Conservation (phyloP, 1,140 invertebrate species). For the Anastrepha obliqua region DNA sequence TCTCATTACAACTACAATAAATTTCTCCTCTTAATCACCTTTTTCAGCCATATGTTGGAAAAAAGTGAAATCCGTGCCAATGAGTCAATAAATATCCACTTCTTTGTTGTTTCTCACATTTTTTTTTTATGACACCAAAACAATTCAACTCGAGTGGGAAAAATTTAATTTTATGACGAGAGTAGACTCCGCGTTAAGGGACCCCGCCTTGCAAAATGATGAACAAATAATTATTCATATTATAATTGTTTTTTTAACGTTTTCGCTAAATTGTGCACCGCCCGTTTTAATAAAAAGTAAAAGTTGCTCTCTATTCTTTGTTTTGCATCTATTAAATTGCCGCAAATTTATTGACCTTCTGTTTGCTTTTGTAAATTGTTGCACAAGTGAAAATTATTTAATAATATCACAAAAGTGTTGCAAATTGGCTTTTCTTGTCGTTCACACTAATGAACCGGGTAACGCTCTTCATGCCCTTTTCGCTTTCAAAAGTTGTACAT, state of each 20-base stretch:
- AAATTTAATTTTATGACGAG: constrained; percentile 6
- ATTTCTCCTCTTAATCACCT: constrained; percentile 35
- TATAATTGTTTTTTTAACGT: too few relatives aligned
- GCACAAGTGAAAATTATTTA: constrained; percentile 37
- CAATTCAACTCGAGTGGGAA: neutral
- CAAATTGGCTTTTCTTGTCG: constrained; percentile 6
- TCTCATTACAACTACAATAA: constrained; percentile 1
- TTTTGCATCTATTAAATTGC: constrained; percentile 6
- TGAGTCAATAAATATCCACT: constrained; percentile 11
- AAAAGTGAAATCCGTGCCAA: constrained; percentile 26
- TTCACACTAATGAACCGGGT: neutral
- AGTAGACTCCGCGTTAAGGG: neutral
- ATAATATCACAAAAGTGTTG: constrained; percentile 22
- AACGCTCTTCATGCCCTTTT: neutral
- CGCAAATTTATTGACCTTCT: neutral
- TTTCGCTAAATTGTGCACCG: too few relatives aligned
- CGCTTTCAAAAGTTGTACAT: neutral
- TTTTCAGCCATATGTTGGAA: neutral
- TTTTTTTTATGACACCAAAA: neutral
- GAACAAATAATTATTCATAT: too few relatives aligned
- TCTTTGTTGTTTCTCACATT: neutral
- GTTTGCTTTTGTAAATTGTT: constrained; percentile 4
- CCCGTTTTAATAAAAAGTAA: constrained; percentile 11
- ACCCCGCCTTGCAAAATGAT: neutral
- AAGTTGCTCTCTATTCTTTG: constrained; percentile 10